phyloP scores from a whole-genome alignment of 2,888 invertebrate genomes.

The Archips xylosteana region DNA sequence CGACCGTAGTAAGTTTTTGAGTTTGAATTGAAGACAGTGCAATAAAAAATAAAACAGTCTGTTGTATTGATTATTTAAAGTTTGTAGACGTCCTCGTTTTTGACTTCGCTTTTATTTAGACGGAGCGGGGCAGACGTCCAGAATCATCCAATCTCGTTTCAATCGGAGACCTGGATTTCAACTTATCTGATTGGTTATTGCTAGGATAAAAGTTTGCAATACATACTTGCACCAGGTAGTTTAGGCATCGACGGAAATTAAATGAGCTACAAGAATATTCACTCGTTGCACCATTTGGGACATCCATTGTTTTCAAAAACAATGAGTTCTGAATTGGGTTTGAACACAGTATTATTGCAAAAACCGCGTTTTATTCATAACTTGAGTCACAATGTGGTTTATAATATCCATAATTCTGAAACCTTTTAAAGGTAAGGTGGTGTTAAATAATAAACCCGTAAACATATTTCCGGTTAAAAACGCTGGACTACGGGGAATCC shows the following conservation, averaged over 20 bases:
- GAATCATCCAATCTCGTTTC: too few relatives aligned
- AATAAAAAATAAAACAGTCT: conserved; percentile 1
- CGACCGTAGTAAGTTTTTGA: too few relatives aligned
- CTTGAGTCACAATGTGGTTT: background rate
- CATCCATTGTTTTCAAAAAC: conserved; percentile 16
- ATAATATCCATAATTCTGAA: conserved; percentile 17
- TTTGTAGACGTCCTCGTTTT: background rate
- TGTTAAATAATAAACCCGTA: background rate
- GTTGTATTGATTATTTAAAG: background rate
- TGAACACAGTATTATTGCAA: conserved; percentile 6
- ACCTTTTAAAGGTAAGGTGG: background rate
- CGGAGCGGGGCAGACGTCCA: too few relatives aligned
- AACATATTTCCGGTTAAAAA: background rate
- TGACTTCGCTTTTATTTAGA: too few relatives aligned
- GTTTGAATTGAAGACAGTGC: background rate
- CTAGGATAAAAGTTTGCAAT: too few relatives aligned
- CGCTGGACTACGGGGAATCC: background rate
- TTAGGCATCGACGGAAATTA: background rate
- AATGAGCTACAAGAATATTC: background rate
- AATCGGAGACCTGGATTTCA: too few relatives aligned
- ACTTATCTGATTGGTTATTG: too few relatives aligned
- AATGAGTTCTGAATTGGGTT: background rate
- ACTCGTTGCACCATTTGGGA: background rate
- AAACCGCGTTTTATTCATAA: background rate
- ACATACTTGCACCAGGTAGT: background rate